These are phyloP conservation scores for Polyommatus iphigenia DNA, from an alignment of 2,888 invertebrate species.

Conservation along the genomic window DNA sequence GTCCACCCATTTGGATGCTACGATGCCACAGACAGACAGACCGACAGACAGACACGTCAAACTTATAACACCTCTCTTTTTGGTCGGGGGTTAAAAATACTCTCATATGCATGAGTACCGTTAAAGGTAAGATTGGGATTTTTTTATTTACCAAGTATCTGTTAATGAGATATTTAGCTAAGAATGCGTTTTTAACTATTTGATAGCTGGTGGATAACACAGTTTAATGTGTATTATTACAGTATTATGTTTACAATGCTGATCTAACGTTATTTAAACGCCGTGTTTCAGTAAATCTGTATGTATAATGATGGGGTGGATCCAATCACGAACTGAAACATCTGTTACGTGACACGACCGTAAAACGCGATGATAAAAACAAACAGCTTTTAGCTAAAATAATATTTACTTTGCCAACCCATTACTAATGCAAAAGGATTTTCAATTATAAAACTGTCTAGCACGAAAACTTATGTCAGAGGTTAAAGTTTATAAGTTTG, in stretches of 20 bases:
- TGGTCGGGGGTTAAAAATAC: too few relatives aligned
- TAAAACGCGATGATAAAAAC: not conserved
- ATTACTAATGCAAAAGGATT: not conserved
- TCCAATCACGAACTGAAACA: too few relatives aligned
- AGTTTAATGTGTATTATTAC: not conserved
- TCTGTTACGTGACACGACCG: not conserved
- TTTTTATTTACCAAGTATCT: too few relatives aligned
- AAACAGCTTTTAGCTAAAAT: not conserved
- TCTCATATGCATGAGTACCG: not conserved
- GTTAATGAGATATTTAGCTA: too few relatives aligned
- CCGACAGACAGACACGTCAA: too few relatives aligned
- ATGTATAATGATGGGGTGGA: too few relatives aligned
- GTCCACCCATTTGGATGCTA: too few relatives aligned
- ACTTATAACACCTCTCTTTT: too few relatives aligned
- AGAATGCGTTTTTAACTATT: too few relatives aligned
- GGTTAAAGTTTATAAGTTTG: conserved; percentile 19
- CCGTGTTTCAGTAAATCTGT: not conserved
- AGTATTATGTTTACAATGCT: not conserved
- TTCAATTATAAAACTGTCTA: conserved; percentile 26
- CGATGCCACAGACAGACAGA: too few relatives aligned
- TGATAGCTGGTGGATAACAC: not conserved
- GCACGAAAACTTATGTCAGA: not conserved
- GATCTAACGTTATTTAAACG: not conserved
- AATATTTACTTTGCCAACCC: not conserved
- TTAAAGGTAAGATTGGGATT: too few relatives aligned